A percentile compares a stretch with the other conserved stretches of the same genome.
Evolutionary conservation across 1,140 invertebrate genomes (phyloP).

Genomic region (Schlechtendalia chinensis): DNA sequence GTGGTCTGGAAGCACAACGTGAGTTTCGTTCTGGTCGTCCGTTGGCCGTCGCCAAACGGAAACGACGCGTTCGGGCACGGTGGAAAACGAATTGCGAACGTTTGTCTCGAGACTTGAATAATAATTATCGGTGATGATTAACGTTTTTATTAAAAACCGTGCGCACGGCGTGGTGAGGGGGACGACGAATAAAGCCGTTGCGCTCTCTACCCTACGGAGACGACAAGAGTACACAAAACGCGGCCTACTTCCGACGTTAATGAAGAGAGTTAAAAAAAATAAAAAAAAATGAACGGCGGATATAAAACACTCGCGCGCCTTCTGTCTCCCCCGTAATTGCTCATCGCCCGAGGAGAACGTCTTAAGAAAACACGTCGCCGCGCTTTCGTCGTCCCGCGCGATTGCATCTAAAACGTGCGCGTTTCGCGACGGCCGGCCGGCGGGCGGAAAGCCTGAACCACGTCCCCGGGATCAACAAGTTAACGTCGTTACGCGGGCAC

Average conservation of each 20-base stretch:
- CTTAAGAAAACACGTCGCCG: slow-evolving; percentile 17
- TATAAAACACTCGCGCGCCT: no score
- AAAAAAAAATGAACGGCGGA: no score
- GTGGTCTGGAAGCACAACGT: slow-evolving; percentile 90
- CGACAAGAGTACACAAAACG: neutral
- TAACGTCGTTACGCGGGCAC: neutral
- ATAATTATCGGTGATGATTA: no score
- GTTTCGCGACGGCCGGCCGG: neutral
- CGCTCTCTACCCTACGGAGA: no score
- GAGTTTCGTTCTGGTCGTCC: slow-evolving; percentile 59
- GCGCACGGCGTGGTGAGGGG: no score
- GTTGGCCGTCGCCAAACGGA: no score
- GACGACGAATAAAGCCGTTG: no score
- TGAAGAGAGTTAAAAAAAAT: slow-evolving; percentile 25
- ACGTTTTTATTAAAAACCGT: no score
- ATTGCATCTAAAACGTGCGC: slow-evolving; percentile 5
- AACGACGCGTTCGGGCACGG: no score
- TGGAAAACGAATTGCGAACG: no score
- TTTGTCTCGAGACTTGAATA: no score
- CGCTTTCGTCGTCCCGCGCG: neutral
- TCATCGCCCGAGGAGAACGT: neutral
- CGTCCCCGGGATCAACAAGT: neutral
- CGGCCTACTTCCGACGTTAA: neutral
- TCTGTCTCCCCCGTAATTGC: neutral
- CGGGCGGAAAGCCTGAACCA: neutral